Evolutionary conservation across 2,113 vertebrate species (phyloP).

Genomic region (Rissa tridactyla): DNA sequence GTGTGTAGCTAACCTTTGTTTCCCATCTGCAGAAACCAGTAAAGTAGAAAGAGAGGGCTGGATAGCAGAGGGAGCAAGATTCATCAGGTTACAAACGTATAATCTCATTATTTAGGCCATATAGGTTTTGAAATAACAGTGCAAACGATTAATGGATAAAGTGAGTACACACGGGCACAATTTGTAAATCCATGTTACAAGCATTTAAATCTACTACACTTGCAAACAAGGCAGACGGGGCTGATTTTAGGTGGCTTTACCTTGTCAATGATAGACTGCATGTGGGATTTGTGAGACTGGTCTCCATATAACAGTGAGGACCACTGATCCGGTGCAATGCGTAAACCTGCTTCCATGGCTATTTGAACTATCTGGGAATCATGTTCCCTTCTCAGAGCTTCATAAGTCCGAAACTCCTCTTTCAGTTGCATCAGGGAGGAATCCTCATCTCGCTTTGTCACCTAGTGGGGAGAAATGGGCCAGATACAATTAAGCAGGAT

Average conservation of each 20-base stretch:
- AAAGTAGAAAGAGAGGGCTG: not conserved
- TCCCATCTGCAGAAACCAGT: not conserved
- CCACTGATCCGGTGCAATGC: conserved; percentile 99
- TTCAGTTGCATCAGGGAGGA: conserved; percentile 98
- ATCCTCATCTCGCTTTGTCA: conserved; percentile 97
- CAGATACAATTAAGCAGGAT: not conserved
- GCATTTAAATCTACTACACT: not conserved
- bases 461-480: conserved; percentile 68
- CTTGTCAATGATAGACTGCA: conserved; percentile 99
- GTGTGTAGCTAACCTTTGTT: not conserved
- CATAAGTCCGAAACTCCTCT: conserved; percentile 96
- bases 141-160: not conserved
- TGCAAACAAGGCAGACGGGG: not conserved
- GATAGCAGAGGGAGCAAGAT: not conserved
- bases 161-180: fast-evolving
- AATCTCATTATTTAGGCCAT: not conserved
- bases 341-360: conserved; percentile 96
- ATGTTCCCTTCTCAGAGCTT: conserved; percentile 93
- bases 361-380: conserved; percentile 99
- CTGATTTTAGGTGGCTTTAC: conserved; percentile 70
- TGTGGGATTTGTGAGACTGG: conserved; percentile 97
- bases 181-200: not conserved
- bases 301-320: conserved; percentile 96
- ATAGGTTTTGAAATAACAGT: not conserved
- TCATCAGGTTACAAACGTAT: not conserved